These are phyloP conservation scores for Jacana jacana DNA, from an alignment of 2,113 vertebrate species.

Conservation along the genomic window DNA sequence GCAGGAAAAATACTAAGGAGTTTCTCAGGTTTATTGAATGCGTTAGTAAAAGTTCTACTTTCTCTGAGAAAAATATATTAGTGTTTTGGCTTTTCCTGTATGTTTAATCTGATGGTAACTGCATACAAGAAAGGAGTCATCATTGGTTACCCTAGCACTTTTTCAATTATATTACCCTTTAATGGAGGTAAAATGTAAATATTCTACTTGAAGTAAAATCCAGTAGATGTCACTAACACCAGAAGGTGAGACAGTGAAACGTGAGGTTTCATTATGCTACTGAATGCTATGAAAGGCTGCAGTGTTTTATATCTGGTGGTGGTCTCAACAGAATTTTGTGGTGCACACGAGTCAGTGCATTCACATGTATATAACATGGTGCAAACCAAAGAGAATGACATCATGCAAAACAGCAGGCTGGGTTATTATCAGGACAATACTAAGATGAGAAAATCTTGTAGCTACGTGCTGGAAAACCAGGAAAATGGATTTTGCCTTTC, in stretches of 20 bases:
- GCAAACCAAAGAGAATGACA: background rate
- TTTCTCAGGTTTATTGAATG: background rate
- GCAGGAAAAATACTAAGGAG: background rate
- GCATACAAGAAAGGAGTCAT: background rate
- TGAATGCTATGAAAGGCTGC: background rate
- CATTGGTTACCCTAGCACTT: background rate
- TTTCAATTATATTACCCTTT: background rate
- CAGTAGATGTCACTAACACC: background rate
- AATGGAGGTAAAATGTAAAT: background rate
- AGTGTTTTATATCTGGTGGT: background rate
- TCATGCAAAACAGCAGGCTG: background rate
- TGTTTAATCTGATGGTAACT: background rate
- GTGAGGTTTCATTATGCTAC: background rate
- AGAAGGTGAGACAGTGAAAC: background rate
- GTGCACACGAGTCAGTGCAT: background rate
- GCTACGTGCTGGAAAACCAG: background rate
- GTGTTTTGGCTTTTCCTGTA: background rate
- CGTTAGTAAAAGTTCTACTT: background rate
- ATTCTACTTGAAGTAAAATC: background rate
- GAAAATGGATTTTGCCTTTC: background rate
- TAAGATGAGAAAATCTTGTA: background rate
- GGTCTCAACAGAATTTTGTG: background rate
- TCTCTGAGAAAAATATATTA: background rate
- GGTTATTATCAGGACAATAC: background rate
- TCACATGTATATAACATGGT: fast-evolving